These are phyloP conservation scores for Eriosoma lanigerum DNA, from an alignment of 1,140 invertebrate genomes.

Conservation along the genomic window DNA sequence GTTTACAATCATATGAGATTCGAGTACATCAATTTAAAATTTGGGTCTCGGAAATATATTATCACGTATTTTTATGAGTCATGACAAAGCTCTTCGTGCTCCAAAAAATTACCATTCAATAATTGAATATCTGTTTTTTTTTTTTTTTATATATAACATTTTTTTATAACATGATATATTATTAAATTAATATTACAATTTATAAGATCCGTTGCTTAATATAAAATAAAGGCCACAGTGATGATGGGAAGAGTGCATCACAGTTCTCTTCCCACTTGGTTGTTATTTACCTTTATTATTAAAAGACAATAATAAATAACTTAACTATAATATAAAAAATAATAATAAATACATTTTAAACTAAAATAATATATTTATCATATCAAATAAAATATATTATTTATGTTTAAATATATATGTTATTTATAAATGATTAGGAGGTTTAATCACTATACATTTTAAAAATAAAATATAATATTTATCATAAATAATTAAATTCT, in stretches of 20 bases:
- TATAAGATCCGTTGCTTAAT: constrained; percentile 23
- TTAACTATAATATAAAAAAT: too few species aligned
- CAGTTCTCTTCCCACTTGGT: neutral
- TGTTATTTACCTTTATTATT: constrained; percentile 10
- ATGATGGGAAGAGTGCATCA: neutral
- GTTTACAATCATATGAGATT: too few species aligned
- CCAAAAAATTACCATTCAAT: neutral
- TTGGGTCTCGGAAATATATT: too few species aligned
- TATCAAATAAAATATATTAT: too few species aligned
- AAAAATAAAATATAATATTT: neutral
- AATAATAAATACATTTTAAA: neutral
- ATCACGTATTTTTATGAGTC: neutral
- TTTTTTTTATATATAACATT: too few species aligned
- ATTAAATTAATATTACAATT: neutral
- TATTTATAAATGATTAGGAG: too few species aligned
- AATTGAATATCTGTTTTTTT: neutral
- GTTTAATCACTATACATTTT: too few species aligned
- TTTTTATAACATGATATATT: neutral
- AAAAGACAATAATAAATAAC: neutral
- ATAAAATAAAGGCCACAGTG: constrained; percentile 39
- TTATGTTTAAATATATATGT: too few species aligned
- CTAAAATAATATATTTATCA: too few species aligned
- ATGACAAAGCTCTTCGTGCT: neutral
- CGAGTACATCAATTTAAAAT: too few species aligned
- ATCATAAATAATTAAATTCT: neutral